Conservation (phyloP, 2,113 vertebrate species). For the Reinhardtius hippoglossoides region DNA sequence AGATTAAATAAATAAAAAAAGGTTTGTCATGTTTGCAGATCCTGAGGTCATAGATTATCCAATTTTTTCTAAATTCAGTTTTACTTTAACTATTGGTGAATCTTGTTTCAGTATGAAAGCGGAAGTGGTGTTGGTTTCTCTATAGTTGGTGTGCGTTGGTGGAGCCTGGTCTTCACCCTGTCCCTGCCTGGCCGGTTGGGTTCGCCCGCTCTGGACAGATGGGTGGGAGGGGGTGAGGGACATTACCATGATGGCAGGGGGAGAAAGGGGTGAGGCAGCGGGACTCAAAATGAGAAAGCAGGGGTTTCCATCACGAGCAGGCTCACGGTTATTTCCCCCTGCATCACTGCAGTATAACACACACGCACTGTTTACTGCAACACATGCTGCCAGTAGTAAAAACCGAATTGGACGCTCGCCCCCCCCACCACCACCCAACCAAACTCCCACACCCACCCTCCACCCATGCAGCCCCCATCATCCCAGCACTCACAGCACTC, state of each 20-base stretch:
- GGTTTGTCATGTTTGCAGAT: background rate
- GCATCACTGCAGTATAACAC: constrained; percentile 54
- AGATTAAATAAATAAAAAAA: background rate
- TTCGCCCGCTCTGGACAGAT: constrained; percentile 68
- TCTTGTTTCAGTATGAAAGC: background rate
- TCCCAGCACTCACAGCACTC: constrained; percentile 34
- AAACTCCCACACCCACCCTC: background rate
- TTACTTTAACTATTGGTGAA: background rate
- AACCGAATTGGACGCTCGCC: constrained; percentile 44
- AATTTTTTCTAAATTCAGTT: background rate
- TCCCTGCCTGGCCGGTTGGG: constrained; percentile 23
- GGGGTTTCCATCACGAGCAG: constrained; percentile 51
- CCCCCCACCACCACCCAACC: background rate
- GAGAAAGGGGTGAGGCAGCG: constrained; percentile 15
- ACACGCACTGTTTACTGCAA: constrained; percentile 62
- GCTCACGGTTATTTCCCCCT: constrained; percentile 46
- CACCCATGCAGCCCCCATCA: background rate
- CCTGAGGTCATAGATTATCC: background rate
- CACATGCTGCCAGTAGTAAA: constrained; percentile 69
- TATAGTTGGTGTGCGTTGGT: background rate
- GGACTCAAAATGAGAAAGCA: constrained; percentile 63
- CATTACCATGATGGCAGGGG: constrained; percentile 70
- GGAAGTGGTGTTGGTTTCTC: background rate
- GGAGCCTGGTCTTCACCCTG: constrained; percentile 38
- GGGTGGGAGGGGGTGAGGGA: constrained; percentile 70